Evolutionary conservation across 2,888 invertebrate genomes (phyloP), one percentile per base, ranked within the genome.

Genomic region (Melolontha melolontha): DNA sequence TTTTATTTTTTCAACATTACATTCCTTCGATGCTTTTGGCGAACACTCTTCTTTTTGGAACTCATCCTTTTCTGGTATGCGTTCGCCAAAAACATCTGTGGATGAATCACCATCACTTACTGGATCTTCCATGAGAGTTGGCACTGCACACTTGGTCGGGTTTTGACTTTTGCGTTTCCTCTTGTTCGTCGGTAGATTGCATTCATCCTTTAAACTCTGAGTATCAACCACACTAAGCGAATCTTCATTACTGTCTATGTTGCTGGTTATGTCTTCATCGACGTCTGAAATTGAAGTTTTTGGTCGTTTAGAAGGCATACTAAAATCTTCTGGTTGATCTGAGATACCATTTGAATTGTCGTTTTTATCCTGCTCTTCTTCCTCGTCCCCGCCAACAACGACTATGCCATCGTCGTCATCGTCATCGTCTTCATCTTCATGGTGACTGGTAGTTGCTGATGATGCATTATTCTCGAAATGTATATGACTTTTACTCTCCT

Each of bases 111-210:
- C 87, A 74, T 90, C 89, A 50, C 88, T 88, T 44, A 75, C 78
- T 65, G 87, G 85, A 64, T 88, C 86, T 50, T 87, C 87, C 66
- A 85, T 84, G 68, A 86, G 83, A 42, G 84, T 80, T 27, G 87
- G 85, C 54, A 88, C 83, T n/a, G 93, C 90, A 79, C 94, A 91
- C 71, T 93, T 88, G 1, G 92, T 94, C 0, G 96, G 96, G 80
- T 96, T 95, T 75, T 93, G 90, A 76, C 91, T 95, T 84, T 96
- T 96, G 29, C 96, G 87, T 82, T 96, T 96, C 65, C 95, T 86
- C 78, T 92, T 92, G 77, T 88, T 90, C n/a, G 90, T 88, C 76
- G 88, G 88, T 29, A 86, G 85, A 70, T 84, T 86, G 50, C 81
- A 79, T 73, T 87, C 87, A 73, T 88, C 87, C 82, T 88, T 88